These are phyloP conservation scores for Hystrix cristata DNA, from an alignment of 2,113 vertebrate genomes.

Conservation along the genomic window DNA sequence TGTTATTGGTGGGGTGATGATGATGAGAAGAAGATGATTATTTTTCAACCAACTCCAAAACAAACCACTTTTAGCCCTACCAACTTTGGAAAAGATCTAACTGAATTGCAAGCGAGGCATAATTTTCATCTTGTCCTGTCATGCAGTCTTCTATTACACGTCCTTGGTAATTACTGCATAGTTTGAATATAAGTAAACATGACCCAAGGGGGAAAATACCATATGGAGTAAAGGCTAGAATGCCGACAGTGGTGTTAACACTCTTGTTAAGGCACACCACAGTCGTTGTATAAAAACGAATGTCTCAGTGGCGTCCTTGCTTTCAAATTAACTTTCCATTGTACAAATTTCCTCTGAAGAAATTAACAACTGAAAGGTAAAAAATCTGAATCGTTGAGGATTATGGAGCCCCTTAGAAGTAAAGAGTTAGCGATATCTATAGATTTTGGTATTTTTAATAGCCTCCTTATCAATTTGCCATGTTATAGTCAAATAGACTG, in stretches of 20 bases:
- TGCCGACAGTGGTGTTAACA: neutral
- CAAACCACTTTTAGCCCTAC: slow-evolving; percentile 25
- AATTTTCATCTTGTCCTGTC: slow-evolving; percentile 49
- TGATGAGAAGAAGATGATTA: neutral
- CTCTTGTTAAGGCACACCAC: neutral
- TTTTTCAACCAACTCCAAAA: neutral
- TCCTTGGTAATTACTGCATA: slow-evolving; percentile 34
- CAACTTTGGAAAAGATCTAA: slow-evolving; percentile 21
- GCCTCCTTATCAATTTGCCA: slow-evolving; percentile 21
- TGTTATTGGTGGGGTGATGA: neutral
- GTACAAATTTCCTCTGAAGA: neutral
- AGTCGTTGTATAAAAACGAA: neutral
- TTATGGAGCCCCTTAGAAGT: neutral
- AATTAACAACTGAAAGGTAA: slow-evolving; percentile 15
- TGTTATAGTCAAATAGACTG: slow-evolving; percentile 25
- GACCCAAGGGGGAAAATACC: neutral
- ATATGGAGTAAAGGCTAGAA: neutral
- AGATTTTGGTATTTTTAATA: slow-evolving; percentile 47
- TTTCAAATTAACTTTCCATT: neutral
- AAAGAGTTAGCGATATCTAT: neutral
- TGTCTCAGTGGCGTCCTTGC: neutral
- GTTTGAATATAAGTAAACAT: slow-evolving; percentile 37
- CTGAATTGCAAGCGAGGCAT: slow-evolving; percentile 38
- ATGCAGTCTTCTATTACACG: neutral
- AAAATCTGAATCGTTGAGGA: neutral